Evolutionary conservation across 2,113 vertebrate species (phyloP), one percentile per base, ranked within the genome.

Genomic region (Caranx ignobilis): DNA sequence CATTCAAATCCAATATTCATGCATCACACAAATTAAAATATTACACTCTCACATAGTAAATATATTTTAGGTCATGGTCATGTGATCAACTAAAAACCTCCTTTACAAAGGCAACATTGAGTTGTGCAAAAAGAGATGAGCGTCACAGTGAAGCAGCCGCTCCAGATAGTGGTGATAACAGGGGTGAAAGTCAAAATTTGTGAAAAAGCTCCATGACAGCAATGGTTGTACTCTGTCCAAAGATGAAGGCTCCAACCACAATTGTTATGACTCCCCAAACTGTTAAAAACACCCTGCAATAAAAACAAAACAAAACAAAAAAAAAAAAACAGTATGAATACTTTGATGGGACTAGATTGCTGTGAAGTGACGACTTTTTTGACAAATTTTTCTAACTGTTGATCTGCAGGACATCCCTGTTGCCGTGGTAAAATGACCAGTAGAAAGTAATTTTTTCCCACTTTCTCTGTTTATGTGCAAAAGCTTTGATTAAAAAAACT

Each of bases 171-270:
- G n/a, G 15, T 26, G 39, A 45, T 69, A 5, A 52, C 21, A 11
- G 26, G 13, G 37, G n/a, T 18, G 37, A 16, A 35, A 26, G 39
- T 93, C 65, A 95, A 39, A 93, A 87, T 75, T 93, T 91, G 15
- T 88, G 67, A 26, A 93, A 12, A 52, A 97, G 85, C 76, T 96
- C 96, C 93, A 97, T 88, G 84, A 96, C 7, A 0, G 97, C 95
- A 0, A 93, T 93, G 19, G 95, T 95, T 0, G 96, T 97, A 54
- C 96, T 97, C 87, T 98, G 97, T 65, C 97, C 97, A 0, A 97
- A 97, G 85, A 97, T 95, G 57, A 97, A 98, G 71, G 94, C 79
- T 16, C 97, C 97, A 0, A 96, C 87, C 1, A 97, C 93, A 39
- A 97, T 81, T 0, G 94, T 96, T 75, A 96, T 62, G 55, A 94